These are phyloP conservation scores for Epizoanthus ramosus DNA, from an alignment of 92 coral and sea anemone species.

Conservation along the genomic window DNA sequence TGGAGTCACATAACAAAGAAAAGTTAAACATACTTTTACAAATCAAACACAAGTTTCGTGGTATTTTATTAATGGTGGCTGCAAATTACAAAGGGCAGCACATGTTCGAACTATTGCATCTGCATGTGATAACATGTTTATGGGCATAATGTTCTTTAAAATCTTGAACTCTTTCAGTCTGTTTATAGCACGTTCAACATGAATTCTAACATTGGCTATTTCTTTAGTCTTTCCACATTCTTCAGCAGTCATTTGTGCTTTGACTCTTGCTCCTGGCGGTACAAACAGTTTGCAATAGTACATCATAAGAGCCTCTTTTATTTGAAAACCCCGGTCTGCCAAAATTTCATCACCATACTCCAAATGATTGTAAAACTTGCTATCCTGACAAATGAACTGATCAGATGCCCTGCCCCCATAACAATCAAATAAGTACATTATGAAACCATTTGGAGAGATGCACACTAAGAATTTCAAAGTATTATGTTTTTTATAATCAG, in stretches of 20 bases:
- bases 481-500: slow-evolving; percentile 50
- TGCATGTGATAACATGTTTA: slow-evolving; percentile 29
- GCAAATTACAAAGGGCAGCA: slow-evolving; percentile 48
- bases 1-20: slow-evolving; percentile 30
- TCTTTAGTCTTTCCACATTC: slow-evolving; percentile 46
- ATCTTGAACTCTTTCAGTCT: slow-evolving; percentile 46
- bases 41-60: slow-evolving; percentile 32
- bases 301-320: slow-evolving; percentile 50
- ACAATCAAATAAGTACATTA: slow-evolving; percentile 38
- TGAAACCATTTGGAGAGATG: slow-evolving; percentile 47
- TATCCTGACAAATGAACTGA: slow-evolving; percentile 22
- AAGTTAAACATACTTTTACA: slow-evolving; percentile 25
- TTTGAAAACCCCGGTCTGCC: slow-evolving; percentile 52
- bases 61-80: slow-evolving; percentile 41
- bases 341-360: slow-evolving; percentile 45
- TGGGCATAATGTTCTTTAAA: slow-evolving; percentile 26
- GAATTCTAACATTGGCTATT: slow-evolving; percentile 47
- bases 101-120: slow-evolving; percentile 39
- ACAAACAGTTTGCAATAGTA: slow-evolving; percentile 33
- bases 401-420: slow-evolving; percentile 57
- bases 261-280: slow-evolving; percentile 46
- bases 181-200: slow-evolving; percentile 38
- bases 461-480: slow-evolving; percentile 46
- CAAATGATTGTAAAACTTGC: slow-evolving; percentile 44
- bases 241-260: slow-evolving; percentile 43